Evolutionary conservation across 2,888 invertebrate genomes (phyloP), one percentile per base, ranked within the genome.

Genomic region (Taphrorychus bicolor): DNA sequence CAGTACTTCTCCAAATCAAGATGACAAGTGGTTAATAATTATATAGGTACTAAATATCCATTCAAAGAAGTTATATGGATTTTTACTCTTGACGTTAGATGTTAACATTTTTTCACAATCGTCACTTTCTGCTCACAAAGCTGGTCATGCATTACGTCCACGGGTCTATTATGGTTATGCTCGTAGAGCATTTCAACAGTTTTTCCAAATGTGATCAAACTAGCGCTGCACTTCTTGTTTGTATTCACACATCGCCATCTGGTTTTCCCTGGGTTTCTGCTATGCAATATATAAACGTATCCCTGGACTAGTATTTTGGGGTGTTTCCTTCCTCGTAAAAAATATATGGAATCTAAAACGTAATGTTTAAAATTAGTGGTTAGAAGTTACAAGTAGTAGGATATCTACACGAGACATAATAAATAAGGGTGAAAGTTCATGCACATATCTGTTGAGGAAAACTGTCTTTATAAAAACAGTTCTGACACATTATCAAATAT

Each of bases 241-340:
- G 69, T 71, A 51, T 67, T 60, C 9, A 70, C 69, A 61, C 76
- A 76, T 48, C 75, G 62, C 76, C 76, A 76, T 71, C 75, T 70
- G 5, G 75, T 74, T 65, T 71, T 73, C 1, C 64, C 71, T n/a
- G 58, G 32, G 5, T 59, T 65, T 48, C 70, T 69, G 21, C 65
- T 72, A 45, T 76, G 74, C 22, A 71, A 69, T 9, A 66, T 66
- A 32, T 73, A 75, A 16, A 69, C 59, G 21, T 73, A 71, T 7
- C 66, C 66, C 19, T 75, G 74, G 3, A 75, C 67, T 1, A 74
- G 18, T 62, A 76, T 70, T 71, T 74, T 75, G 17, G 75, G 75
- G 57, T 74, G 70, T 63, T 74, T 74, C 48, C 73, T 68, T 21
- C 74, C 75, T 51, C 64, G 68, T 40, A 72, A 71, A 48, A 74